phyloP scores from a whole-genome alignment of 2,113 vertebrate species.

The Petaurus breviceps region DNA sequence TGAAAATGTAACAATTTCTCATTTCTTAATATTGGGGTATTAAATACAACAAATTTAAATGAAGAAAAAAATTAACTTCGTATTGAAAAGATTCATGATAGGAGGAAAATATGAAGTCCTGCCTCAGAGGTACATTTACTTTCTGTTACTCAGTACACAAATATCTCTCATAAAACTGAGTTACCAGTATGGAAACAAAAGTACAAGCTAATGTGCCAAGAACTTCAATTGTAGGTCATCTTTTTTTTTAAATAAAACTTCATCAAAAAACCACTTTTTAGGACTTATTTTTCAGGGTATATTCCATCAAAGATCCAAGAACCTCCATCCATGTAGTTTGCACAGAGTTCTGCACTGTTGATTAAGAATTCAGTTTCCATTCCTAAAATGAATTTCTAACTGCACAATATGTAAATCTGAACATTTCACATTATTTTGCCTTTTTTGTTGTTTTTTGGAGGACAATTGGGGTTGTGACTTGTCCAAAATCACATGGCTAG shows the following conservation, averaged over 20 bases:
- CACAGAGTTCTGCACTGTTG: background rate
- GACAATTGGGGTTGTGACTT: no score
- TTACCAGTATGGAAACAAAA: background rate
- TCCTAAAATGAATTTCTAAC: slow-evolving; percentile 1
- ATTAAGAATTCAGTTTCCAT: background rate
- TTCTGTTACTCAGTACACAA: background rate
- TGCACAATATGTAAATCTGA: background rate
- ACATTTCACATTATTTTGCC: background rate
- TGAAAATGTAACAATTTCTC: background rate
- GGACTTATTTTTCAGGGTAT: background rate
- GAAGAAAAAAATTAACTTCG: slow-evolving; percentile 25
- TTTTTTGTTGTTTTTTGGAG: background rate
- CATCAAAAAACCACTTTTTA: slow-evolving; percentile 7
- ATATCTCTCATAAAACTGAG: background rate
- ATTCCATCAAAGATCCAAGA: background rate
- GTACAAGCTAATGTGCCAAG: background rate
- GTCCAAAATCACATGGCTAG: no score
- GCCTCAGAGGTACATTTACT: background rate
- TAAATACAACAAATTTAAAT: slow-evolving; percentile 39
- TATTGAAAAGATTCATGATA: slow-evolving; percentile 33
- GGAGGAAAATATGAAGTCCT: background rate
- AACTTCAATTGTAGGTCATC: slow-evolving; percentile 1
- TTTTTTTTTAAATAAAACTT: slow-evolving; percentile 27
- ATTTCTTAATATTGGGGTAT: slow-evolving; percentile 15
- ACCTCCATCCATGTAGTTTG: background rate